phyloP scores from a whole-genome alignment of 2,797 vertebrate species.

The Phoebastria nigripes region DNA sequence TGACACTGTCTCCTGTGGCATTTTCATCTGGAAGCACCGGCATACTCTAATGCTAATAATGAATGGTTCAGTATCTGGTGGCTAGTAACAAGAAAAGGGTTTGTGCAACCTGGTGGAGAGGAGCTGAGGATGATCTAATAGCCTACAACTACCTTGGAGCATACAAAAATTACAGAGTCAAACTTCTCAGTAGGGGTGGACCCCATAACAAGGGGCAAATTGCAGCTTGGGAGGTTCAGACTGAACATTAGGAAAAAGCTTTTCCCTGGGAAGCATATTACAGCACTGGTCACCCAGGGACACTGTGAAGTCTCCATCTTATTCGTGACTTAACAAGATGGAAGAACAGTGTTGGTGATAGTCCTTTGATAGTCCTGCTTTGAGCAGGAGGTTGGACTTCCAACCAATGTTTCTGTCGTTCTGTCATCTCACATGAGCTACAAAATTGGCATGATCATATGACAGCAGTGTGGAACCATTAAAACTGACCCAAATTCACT shows the following conservation, averaged over 20 bases:
- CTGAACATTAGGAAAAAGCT: background rate
- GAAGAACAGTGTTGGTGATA: background rate
- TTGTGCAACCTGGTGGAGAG: background rate
- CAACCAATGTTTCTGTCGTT: background rate
- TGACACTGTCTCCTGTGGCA: background rate
- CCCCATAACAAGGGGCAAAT: background rate
- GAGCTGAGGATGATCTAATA: background rate
- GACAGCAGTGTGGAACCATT: background rate
- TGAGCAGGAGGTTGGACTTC: background rate
- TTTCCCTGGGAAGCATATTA: background rate
- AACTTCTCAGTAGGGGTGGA: background rate
- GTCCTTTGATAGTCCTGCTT: background rate
- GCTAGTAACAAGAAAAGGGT: background rate
- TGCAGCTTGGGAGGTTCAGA: background rate
- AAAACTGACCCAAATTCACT: background rate
- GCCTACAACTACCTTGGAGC: background rate
- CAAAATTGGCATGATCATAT: background rate
- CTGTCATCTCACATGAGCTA: background rate
- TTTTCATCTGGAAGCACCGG: background rate
- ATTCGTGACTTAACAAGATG: background rate
- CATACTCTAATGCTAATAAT: background rate
- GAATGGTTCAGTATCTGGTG: background rate
- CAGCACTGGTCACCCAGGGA: background rate
- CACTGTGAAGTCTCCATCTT: background rate
- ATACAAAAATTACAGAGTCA: background rate